Conservation (phyloP, 2,888 invertebrate species). For the Drosophila mulleri region DNA sequence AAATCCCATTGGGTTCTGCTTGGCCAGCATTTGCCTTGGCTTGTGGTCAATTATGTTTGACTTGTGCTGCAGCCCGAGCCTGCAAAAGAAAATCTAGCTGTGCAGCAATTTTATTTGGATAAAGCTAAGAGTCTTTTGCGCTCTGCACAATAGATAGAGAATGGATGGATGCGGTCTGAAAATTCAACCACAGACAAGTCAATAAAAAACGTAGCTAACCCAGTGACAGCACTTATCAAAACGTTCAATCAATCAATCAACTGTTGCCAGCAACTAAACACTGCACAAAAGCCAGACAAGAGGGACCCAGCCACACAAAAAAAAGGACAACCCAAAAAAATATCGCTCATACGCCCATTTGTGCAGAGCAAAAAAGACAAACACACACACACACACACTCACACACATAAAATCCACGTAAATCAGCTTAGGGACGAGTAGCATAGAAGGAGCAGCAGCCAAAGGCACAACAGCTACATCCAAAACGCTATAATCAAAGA, state of each 20-base stretch:
- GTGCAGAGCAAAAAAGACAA: constrained; percentile 25
- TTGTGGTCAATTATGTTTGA: constrained; percentile 51
- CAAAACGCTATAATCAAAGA: constrained; percentile 60
- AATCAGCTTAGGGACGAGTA: constrained; percentile 59
- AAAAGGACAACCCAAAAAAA: constrained; percentile 35
- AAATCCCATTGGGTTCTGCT: not conserved
- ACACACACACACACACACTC: not conserved
- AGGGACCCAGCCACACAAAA: constrained; percentile 6
- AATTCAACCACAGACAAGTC: constrained; percentile 38
- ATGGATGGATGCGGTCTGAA: constrained; percentile 20
- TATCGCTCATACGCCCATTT: constrained; percentile 70
- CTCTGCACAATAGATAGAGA: constrained; percentile 10
- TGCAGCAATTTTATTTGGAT: constrained; percentile 25
- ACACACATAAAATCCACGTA: constrained; percentile 53
- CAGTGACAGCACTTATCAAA: constrained; percentile 76
- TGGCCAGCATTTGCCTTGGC: constrained; percentile 1
- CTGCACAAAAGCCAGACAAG: constrained; percentile 53
- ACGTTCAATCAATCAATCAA: constrained; percentile 78
- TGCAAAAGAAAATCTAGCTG: not conserved
- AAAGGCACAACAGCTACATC: constrained; percentile 51
- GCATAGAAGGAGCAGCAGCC: constrained; percentile 14
- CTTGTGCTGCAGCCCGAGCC: constrained; percentile 17
- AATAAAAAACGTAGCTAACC: constrained; percentile 63
- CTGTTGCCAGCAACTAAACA: constrained; percentile 74
- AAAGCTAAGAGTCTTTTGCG: constrained; percentile 33